These are phyloP conservation scores for Shinisaurus crocodilurus DNA, from an alignment of 2,113 vertebrate species.

Conservation along the genomic window DNA sequence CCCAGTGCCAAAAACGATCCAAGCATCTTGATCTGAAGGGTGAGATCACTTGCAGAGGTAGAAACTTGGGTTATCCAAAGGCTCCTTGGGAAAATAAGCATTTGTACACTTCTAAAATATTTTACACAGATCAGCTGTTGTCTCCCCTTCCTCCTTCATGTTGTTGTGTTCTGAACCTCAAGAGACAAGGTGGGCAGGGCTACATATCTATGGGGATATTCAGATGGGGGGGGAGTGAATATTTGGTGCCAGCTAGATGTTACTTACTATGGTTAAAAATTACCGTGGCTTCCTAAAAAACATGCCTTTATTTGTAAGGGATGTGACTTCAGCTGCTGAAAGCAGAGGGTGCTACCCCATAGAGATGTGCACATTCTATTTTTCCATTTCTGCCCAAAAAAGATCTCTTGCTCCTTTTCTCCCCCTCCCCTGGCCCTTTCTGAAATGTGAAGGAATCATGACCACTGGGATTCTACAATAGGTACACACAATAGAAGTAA, in stretches of 20 bases:
- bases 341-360: no score
- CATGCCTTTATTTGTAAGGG: accelerated
- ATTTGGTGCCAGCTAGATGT: neutral
- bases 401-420: neutral
- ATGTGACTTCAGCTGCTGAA: neutral
- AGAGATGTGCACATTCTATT: neutral
- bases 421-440: neutral
- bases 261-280: neutral
- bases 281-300: neutral
- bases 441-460: neutral
- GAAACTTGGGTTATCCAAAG: neutral
- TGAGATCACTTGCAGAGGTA: neutral
- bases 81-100: neutral
- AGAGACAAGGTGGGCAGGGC: no score
- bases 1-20: neutral
- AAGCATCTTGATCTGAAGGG: neutral
- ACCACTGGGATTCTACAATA: neutral
- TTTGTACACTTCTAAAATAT: neutral
- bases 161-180: neutral
- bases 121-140: neutral
- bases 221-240: neutral
- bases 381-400: neutral
- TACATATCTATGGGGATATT: neutral
- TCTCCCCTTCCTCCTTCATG: neutral
- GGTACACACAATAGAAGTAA: neutral